Evolutionary conservation across 2,113 vertebrate species (phyloP).

Genomic region (Ophiodon elongatus): DNA sequence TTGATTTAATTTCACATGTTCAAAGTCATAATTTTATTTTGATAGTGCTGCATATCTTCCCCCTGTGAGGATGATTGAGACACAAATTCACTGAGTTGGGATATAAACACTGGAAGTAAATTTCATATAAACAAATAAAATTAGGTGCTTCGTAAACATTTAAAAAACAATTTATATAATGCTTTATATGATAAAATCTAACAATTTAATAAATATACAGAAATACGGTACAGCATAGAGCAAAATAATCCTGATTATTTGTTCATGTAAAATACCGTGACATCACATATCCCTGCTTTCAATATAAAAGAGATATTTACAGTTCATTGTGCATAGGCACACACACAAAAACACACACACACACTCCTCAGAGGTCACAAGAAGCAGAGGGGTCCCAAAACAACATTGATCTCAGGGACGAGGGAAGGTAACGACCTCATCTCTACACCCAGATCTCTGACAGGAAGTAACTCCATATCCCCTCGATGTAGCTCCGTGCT

Average conservation of each 20-base stretch:
- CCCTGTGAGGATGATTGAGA: not conserved
- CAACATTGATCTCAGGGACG: conserved; percentile 35
- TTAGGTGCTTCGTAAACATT: conserved; percentile 12
- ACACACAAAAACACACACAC: conserved; percentile 10
- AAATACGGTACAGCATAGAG: conserved; percentile 29
- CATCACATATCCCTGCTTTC: conserved; percentile 16
- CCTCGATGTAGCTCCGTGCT: conserved; percentile 70
- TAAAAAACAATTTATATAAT: conserved; percentile 14
- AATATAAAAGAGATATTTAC: conserved; percentile 51
- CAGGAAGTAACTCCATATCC: conserved; percentile 80
- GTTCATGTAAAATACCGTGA: conserved; percentile 3
- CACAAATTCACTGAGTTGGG: not conserved
- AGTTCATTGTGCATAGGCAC: not conserved
- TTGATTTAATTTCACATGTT: conserved; percentile 4
- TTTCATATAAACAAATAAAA: not conserved
- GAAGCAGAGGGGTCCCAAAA: conserved; percentile 82
- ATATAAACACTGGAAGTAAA: conserved; percentile 1
- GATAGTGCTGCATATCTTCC: conserved; percentile 9
- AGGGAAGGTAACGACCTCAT: not conserved
- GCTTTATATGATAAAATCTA: not conserved
- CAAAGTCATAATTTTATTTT: conserved; percentile 9
- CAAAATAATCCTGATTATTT: not conserved
- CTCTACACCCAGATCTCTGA: conserved; percentile 76
- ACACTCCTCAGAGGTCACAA: conserved; percentile 67
- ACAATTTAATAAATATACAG: conserved; percentile 66